A percentile compares a stretch with the other conserved stretches of the same genome.
Conservation (phyloP, 2,113 vertebrate genomes). For the Ifrita kowaldi region DNA sequence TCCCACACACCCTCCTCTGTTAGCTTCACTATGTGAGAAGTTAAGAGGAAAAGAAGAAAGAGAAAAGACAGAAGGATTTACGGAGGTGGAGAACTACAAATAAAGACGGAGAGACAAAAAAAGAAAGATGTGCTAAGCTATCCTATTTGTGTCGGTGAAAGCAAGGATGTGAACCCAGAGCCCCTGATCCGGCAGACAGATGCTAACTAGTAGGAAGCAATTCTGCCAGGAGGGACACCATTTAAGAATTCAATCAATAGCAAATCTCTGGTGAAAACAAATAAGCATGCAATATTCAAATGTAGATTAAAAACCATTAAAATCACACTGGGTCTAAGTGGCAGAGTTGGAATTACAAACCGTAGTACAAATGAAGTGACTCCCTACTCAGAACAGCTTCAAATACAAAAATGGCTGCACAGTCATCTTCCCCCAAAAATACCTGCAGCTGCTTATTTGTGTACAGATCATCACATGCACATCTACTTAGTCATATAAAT, state of each 20-base stretch:
- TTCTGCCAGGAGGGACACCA: constrained; percentile 36
- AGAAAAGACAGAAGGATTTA: constrained; percentile 54
- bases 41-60: constrained; percentile 38
- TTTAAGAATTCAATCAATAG: constrained; percentile 49
- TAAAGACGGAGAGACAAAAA: constrained; percentile 29
- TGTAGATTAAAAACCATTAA: constrained; percentile 43
- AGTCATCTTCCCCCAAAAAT: neutral
- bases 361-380: neutral
- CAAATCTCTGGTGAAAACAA: constrained; percentile 49
- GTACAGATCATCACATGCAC: neutral
- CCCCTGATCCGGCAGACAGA: constrained; percentile 18
- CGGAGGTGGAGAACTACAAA: constrained; percentile 45
- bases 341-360: neutral
- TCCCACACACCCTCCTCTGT: constrained; percentile 58
- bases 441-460: neutral
- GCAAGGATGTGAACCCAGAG: constrained; percentile 27
- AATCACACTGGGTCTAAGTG: neutral
- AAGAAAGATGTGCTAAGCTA: constrained; percentile 42
- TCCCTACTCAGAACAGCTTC: neutral
- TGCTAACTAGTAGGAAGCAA: constrained; percentile 36
- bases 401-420: neutral
- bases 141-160: constrained; percentile 41
- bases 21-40: constrained; percentile 9
- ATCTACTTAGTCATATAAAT: neutral
- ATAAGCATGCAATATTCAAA: constrained; percentile 39